Evolutionary conservation across 2,888 invertebrate genomes (phyloP), one percentile per base, ranked within the genome.

Genomic region (Drosophila nr. perissopoda): DNA sequence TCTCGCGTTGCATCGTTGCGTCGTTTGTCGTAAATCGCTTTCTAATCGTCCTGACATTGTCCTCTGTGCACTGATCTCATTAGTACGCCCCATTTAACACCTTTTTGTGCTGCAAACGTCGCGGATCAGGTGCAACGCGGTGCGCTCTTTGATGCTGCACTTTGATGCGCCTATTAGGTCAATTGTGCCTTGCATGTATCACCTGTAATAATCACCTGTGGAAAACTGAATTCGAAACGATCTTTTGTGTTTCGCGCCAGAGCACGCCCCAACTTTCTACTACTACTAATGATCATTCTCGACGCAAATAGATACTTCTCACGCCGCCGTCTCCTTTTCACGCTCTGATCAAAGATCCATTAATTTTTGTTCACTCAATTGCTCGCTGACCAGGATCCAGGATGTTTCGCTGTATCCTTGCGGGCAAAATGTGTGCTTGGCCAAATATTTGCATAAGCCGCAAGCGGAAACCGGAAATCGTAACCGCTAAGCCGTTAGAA

Each of bases 51-150:
- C 67, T 69, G 49, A 51, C 73, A 49, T 57, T 75, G 75, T 75
- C 58, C 70, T 73, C 52, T 76, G 83, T 69, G 72, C 76, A 68
- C 63, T 91, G 91, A 91, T 90, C 91, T 89, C 87, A 92, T 91
- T 91, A 91, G 87, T 83, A 91, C 91, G 91, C 91, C 91, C 89
- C 87, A 92, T 91, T 91, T 92, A 91, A 91, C 91, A 91, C 92
- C 89, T 91, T 91, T 80, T 71, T 64, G 63, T 52, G 64, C 16
- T 25, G 25, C 45, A 16, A 2, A 69, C 71, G 76, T 66, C 69
- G 60, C 74, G 69, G 61, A 78, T 71, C 73, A 74, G 83, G 69
- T 72, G 69, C 73, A 73, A 21, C 8, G 40, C 18, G 74, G 62
- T 76, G 73, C 69, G 56, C 59, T 11, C 38, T 66, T 69, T 85